phyloP scores from a whole-genome alignment of 2,888 invertebrate genomes.

The Eilema sororculum region DNA sequence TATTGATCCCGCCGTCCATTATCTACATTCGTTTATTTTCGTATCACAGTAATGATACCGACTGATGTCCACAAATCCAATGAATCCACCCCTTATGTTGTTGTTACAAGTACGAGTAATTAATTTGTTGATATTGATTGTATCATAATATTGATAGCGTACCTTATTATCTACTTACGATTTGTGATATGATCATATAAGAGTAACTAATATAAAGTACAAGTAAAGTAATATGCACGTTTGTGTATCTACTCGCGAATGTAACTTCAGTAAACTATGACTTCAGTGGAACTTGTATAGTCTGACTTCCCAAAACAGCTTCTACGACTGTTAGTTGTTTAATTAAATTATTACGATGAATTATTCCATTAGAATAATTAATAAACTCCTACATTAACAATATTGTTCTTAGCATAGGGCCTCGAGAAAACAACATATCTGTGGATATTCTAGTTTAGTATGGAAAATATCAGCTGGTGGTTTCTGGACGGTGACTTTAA shows the following conservation, averaged over 20 bases:
- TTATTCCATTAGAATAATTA: slow-evolving; percentile 73
- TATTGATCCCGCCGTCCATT: slow-evolving; percentile 86
- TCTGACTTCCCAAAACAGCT: slow-evolving; percentile 55
- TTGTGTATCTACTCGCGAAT: slow-evolving; percentile 20
- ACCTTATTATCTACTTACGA: slow-evolving; percentile 31
- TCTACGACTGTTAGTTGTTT: slow-evolving; percentile 64
- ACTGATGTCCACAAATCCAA: slow-evolving; percentile 75
- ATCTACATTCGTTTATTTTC: slow-evolving; percentile 85
- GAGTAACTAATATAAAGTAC: slow-evolving; percentile 41
- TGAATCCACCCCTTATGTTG: slow-evolving; percentile 61
- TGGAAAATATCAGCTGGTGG: slow-evolving; percentile 34
- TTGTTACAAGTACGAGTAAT: slow-evolving; percentile 58
- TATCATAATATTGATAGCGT: slow-evolving; percentile 39
- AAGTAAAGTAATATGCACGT: slow-evolving; percentile 47
- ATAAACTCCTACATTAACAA: slow-evolving; percentile 58
- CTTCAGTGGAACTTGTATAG: slow-evolving; percentile 44
- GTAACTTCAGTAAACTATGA: slow-evolving; percentile 41
- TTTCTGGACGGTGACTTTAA: slow-evolving; percentile 44
- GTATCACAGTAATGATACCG: slow-evolving; percentile 81
- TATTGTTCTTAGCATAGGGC: slow-evolving; percentile 43
- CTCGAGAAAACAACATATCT: slow-evolving; percentile 39
- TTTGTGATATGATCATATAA: slow-evolving; percentile 35
- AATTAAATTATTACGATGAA: slow-evolving; percentile 71
- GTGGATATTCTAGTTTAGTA: slow-evolving; percentile 48
- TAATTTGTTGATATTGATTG: slow-evolving; percentile 48